Evolutionary conservation across 2,888 invertebrate species (phyloP), one percentile per base, ranked within the genome.

Genomic region (Anorthoa munda): DNA sequence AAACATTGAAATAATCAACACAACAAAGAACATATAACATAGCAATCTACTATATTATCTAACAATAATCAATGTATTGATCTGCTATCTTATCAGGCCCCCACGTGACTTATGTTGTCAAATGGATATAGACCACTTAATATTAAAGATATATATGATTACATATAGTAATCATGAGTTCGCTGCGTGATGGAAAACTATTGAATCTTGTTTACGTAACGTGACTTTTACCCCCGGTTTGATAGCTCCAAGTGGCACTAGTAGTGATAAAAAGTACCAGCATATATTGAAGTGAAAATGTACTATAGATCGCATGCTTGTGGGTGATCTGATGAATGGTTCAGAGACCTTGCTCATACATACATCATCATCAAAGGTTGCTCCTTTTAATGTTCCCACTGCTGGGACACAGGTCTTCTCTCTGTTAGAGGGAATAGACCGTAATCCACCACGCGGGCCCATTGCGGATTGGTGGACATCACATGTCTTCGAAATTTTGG

Each of bases 201-300:
- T 70, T 78, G 55, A 12, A 39, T 11, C 39, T 65, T 78, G 73
- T 73, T 81, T 78, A 65, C 18, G 39, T 82, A 74, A 66, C 2
- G 18, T 74, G 81, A 81, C 79, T 66, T 79, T 63, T 82, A 81
- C 83, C 81, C 81, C 46, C 70, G 26, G 2, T 18, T 39, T 12
- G 81, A 81, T 81, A 79, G 69, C 83, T 63, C 12, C 15, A 59
- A 79, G 67, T 63, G 83, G 70, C 71, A 81, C 83, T 83, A 71
- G 0, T 31, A 74, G 83, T 81, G 81, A 81, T 81, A 81, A 81
- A 82, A 83, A 82, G 81, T 81, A 83, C 81, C 81, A 79, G 31
- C 63, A 17, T 18, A 17, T 72, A 56, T 23, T 77, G 51, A 66
- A 53, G 15, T 26, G n/a, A 5, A 56, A 61, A 63, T 73, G n/a